These are phyloP conservation scores for Linnaemya tessellans DNA, from an alignment of 2,888 invertebrate genomes.

Conservation along the genomic window DNA sequence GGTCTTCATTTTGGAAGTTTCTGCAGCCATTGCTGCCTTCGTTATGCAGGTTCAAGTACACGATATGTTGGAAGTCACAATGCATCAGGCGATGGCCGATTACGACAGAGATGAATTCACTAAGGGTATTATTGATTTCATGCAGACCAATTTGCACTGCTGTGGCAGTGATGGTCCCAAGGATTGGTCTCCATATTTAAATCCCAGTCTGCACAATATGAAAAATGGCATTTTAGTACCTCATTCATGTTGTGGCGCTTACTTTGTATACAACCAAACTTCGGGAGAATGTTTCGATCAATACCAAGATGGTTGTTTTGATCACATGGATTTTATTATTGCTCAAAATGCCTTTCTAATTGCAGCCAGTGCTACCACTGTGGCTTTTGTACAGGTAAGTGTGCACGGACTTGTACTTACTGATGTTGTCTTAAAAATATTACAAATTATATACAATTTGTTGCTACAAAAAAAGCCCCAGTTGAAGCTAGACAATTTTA, in stretches of 20 bases:
- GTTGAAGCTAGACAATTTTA: too few relatives aligned
- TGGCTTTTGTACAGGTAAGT: conserved; percentile 90
- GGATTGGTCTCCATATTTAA: conserved; percentile 85
- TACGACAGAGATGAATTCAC: conserved; percentile 86
- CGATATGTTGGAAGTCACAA: conserved; percentile 84
- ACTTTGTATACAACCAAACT: conserved; percentile 52
- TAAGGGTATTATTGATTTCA: conserved; percentile 88
- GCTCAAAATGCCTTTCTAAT: conserved; percentile 88
- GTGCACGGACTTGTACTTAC: too few relatives aligned
- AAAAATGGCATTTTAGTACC: conserved; percentile 83
- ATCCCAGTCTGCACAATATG: conserved; percentile 66
- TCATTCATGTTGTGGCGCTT: conserved; percentile 85
- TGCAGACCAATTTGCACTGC: conserved; percentile 89
- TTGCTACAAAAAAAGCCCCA: too few relatives aligned
- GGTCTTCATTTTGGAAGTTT: conserved; percentile 91
- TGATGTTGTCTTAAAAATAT: too few relatives aligned
- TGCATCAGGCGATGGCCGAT: conserved; percentile 86
- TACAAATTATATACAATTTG: too few relatives aligned
- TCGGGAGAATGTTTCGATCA: conserved; percentile 77
- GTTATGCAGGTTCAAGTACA: conserved; percentile 86
- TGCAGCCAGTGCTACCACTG: conserved; percentile 90
- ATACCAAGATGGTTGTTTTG: conserved; percentile 85
- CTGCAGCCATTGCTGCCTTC: conserved; percentile 92
- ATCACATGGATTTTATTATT: conserved; percentile 85
- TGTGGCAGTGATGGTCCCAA: conserved; percentile 86